Base-by-base conservation (phyloP, 1,140 invertebrate genomes). In the Cyphomyrmex costatus region DNA sequence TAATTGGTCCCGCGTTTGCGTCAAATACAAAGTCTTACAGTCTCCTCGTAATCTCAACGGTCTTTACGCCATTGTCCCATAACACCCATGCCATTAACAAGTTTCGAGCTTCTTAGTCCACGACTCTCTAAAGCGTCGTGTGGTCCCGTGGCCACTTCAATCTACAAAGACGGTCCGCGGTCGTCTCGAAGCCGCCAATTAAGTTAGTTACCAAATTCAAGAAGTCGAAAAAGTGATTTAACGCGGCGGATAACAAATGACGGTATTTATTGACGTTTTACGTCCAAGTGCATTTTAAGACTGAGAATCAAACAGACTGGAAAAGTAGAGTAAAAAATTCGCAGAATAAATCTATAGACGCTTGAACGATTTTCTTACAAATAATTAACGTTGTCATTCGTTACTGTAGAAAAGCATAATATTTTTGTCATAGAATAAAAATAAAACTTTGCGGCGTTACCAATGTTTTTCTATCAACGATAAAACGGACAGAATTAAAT, bases 141-240 rank as follows among this genome's bases (percentile, higher is more conserved):
- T 56, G 56, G 71, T 65, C 30, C 58, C 60, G 85, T 42, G 36
- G 49, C 85, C 79, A 74, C 85, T 89, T 85, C 88, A 79, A 79
- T 80, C 88, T 86, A 87, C 89, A 90, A 87, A 87, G 89, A 76
- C 85, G 74, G 85, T 76, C 46, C 70, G 16, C 24, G 71, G 51
- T 24, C 51, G 83, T 58, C 77, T 79, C 71, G 58, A 86, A 89
- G 77, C 87, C 85, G 83, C 88, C 88, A 89, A 89, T 89, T 89
- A 89, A 89, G 83, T 85, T 89, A 89, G 88, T 89, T 89, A 89
- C 88, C 83, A 82, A 88, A 89, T 89, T 89, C 87, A 70, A 80
- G 46, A 85, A 71, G 70, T 89, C 88, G 73, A 89, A 89, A 85
- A 88, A 89, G 79, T 83, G 79, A 14, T 74, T 83, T 73, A 36